Percentiles rank a stretch among this genome's conserved stretches.
phyloP scores from a whole-genome alignment of 1,140 invertebrate species.

The Thaumetopoea pityocampa region DNA sequence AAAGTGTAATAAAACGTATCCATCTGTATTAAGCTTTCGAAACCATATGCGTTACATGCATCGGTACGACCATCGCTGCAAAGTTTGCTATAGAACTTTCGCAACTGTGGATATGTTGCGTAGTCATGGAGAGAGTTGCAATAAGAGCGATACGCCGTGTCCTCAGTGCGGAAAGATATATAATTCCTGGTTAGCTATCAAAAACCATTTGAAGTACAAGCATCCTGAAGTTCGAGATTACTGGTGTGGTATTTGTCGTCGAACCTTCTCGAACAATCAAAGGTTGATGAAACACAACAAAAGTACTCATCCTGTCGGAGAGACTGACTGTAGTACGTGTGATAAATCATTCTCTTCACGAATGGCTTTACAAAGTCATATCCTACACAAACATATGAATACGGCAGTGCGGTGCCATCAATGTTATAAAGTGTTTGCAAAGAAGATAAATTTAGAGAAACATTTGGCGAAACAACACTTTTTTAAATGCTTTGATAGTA shows the following conservation, averaged over 20 bases:
- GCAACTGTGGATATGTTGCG: slow-evolving; percentile 23
- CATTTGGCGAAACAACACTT: slow-evolving; percentile 34
- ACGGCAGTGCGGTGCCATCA: slow-evolving; percentile 26
- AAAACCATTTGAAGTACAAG: slow-evolving; percentile 54
- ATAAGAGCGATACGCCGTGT: slow-evolving; percentile 33
- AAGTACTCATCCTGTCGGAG: slow-evolving; percentile 32
- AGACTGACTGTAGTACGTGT: slow-evolving; percentile 35
- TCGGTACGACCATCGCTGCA: slow-evolving; percentile 36
- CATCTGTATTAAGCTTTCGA: slow-evolving; percentile 42
- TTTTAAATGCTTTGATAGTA: neutral
- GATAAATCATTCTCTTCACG: slow-evolving; percentile 36
- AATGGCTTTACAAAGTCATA: slow-evolving; percentile 38
- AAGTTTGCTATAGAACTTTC: slow-evolving; percentile 48
- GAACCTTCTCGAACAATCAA: slow-evolving; percentile 35
- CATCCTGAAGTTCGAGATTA: slow-evolving; percentile 34
- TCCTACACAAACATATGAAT: slow-evolving; percentile 38
- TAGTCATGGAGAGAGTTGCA: slow-evolving; percentile 30
- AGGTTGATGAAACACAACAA: slow-evolving; percentile 43
- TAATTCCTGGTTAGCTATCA: slow-evolving; percentile 36
- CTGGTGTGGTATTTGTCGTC: slow-evolving; percentile 40
- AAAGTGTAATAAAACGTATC: slow-evolving; percentile 42
- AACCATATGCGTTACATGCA: slow-evolving; percentile 57
- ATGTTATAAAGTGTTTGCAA: slow-evolving; percentile 40
- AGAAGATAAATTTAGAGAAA: slow-evolving; percentile 21
- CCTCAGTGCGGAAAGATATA: slow-evolving; percentile 38